Conservation (phyloP, 2,888 invertebrate genomes). For the Spodoptera exigua region DNA sequence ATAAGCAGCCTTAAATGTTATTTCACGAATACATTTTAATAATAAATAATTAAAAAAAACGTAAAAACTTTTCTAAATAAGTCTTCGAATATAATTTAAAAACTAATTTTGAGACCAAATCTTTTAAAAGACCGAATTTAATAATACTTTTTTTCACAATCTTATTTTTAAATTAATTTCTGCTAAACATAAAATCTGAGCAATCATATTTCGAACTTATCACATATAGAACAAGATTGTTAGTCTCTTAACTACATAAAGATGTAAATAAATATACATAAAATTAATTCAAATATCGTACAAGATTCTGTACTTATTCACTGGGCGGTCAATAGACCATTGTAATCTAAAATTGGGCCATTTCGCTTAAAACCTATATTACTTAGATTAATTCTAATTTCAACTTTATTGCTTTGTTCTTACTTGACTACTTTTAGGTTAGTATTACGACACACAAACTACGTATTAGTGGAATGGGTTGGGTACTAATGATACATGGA, state of each 20-base stretch:
- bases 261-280: slow-evolving; percentile 4
- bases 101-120: slow-evolving; percentile 18
- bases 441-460: slow-evolving; percentile 32
- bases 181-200: slow-evolving; percentile 27
- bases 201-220: slow-evolving; percentile 21
- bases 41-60: no score
- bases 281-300: slow-evolving; percentile 1
- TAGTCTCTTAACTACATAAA: slow-evolving; percentile 10
- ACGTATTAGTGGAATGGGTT: slow-evolving; percentile 19
- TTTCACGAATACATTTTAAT: background rate
- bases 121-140: slow-evolving; percentile 7
- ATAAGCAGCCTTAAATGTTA: slow-evolving; percentile 28
- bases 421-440: slow-evolving; percentile 29
- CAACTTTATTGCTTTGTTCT: slow-evolving; percentile 42
- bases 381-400: slow-evolving; percentile 19
- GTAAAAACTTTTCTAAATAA: no score
- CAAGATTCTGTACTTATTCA: slow-evolving; percentile 7
- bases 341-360: slow-evolving; percentile 30
- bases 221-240: slow-evolving; percentile 19
- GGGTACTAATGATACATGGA: slow-evolving; percentile 28
- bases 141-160: slow-evolving; percentile 32
- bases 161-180: slow-evolving; percentile 20
- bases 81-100: background rate
- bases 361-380: slow-evolving; percentile 30
- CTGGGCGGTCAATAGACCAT: slow-evolving; percentile 45